These are phyloP conservation scores for Seriola quinqueradiata DNA, from an alignment of 2,113 vertebrate genomes.

Conservation along the genomic window DNA sequence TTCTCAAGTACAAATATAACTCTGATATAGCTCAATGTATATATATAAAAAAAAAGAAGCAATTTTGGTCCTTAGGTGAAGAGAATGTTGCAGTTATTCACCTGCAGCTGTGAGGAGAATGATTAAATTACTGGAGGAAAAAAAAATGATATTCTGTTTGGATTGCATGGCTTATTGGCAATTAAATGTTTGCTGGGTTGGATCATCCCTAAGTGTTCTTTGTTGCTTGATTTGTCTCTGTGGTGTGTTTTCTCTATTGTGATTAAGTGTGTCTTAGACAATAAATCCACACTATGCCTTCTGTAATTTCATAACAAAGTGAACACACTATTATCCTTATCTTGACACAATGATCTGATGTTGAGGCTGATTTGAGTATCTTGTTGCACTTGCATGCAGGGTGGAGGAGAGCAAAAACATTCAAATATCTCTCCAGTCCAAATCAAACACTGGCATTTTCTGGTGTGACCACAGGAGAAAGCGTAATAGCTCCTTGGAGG, in stretches of 20 bases:
- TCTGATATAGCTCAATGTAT: conserved; percentile 53
- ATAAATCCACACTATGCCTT: conserved; percentile 47
- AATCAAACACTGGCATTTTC: conserved; percentile 93
- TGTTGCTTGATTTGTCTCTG: conserved; percentile 24
- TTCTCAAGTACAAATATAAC: conserved; percentile 83
- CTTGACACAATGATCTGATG: conserved; percentile 62
- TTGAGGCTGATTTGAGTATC: conserved; percentile 56
- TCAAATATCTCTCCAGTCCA: conserved; percentile 80
- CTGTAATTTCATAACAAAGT: conserved; percentile 64
- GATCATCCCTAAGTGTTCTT: background rate
- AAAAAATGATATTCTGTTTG: background rate
- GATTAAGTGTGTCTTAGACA: conserved; percentile 43
- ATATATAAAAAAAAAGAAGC: conserved; percentile 4
- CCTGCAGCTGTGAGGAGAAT: conserved; percentile 34
- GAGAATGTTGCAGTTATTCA: conserved; percentile 26
- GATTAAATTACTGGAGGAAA: conserved; percentile 11
- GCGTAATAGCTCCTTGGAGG: conserved; percentile 96
- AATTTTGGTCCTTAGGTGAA: background rate
- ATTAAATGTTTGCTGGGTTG: conserved; percentile 40
- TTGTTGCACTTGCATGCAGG: conserved; percentile 72
- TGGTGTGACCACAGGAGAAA: conserved; percentile 90
- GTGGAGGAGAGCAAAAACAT: conserved; percentile 71
- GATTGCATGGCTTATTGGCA: background rate
- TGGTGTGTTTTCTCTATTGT: conserved; percentile 46
- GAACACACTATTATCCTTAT: conserved; percentile 72